Percentiles rank a stretch among this genome's conserved stretches.
Conservation (phyloP, 1,140 invertebrate species). For the Potamilus streckersoni region DNA sequence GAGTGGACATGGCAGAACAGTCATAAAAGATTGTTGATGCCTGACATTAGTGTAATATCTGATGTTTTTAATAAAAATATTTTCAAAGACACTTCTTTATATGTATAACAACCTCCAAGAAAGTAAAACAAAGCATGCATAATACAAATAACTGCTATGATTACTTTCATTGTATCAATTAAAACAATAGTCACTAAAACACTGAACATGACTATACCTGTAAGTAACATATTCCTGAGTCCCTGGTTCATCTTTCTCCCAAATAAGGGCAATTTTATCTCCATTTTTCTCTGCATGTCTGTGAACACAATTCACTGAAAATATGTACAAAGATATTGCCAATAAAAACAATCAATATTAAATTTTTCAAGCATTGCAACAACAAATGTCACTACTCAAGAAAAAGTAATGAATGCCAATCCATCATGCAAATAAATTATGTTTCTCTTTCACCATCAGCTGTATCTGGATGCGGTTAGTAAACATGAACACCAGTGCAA, state of each 20-base stretch:
- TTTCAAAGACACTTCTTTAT: too few relatives aligned
- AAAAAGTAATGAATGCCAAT: background rate
- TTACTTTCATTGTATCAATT: too few relatives aligned
- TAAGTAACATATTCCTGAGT: conserved; percentile 68
- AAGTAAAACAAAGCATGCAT: too few relatives aligned
- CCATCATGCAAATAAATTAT: background rate
- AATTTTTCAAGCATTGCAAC: background rate
- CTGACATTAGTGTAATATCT: too few relatives aligned
- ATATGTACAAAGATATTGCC: conserved; percentile 12
- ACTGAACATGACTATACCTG: conserved; percentile 43
- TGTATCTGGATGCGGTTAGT: background rate
- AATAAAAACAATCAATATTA: background rate
- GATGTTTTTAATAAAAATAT: too few relatives aligned
- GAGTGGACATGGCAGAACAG: too few relatives aligned
- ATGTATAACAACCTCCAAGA: too few relatives aligned
- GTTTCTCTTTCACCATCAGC: background rate
- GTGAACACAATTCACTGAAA: conserved; percentile 72
- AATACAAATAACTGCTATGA: too few relatives aligned
- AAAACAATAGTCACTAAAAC: background rate
- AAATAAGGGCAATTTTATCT: conserved; percentile 70
- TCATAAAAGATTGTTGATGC: too few relatives aligned
- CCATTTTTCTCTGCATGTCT: conserved; percentile 67
- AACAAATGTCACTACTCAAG: background rate
- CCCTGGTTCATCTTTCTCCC: conserved; percentile 73
- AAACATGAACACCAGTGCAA: background rate